These are phyloP conservation scores for Trissolcus brochymenae DNA, from an alignment of 2,888 invertebrate species.

Conservation along the genomic window DNA sequence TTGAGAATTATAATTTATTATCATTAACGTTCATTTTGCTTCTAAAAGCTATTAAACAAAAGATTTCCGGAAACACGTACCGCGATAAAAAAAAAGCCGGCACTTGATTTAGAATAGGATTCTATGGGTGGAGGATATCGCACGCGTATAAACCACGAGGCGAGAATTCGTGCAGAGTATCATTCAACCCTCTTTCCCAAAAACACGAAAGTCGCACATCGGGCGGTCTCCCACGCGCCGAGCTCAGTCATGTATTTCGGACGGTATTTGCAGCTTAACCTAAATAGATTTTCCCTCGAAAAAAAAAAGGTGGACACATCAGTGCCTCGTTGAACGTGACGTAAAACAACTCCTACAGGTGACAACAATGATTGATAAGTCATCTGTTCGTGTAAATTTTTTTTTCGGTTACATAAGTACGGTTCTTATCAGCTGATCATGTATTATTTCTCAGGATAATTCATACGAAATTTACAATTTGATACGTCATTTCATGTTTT, in stretches of 20 bases:
- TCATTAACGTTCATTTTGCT: no score
- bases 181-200: slow-evolving; percentile 49
- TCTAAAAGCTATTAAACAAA: no score
- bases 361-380: slow-evolving; percentile 32
- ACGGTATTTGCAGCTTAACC: slow-evolving; percentile 65
- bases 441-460: slow-evolving; percentile 4
- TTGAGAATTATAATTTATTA: no score
- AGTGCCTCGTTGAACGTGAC: background rate
- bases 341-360: slow-evolving; percentile 16
- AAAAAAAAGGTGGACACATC: slow-evolving; percentile 30
- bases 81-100: no score
- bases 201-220: slow-evolving; percentile 34
- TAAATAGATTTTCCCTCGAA: slow-evolving; percentile 59
- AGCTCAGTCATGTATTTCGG: slow-evolving; percentile 50
- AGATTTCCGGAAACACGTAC: no score
- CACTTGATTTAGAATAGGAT: no score
- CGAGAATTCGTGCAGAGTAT: slow-evolving; percentile 49
- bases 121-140: slow-evolving; percentile 32
- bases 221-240: slow-evolving; percentile 39
- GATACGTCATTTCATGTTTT: no score
- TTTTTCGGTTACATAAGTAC: slow-evolving; percentile 5
- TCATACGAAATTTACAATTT: background rate
- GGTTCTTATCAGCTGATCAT: slow-evolving; percentile 18
- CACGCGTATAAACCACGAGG: slow-evolving; percentile 37
- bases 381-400: slow-evolving; percentile 13